Evolutionary conservation across 1,140 invertebrate genomes (phyloP), one percentile per base, ranked within the genome.

Genomic region (Geopemphigus sp.): DNA sequence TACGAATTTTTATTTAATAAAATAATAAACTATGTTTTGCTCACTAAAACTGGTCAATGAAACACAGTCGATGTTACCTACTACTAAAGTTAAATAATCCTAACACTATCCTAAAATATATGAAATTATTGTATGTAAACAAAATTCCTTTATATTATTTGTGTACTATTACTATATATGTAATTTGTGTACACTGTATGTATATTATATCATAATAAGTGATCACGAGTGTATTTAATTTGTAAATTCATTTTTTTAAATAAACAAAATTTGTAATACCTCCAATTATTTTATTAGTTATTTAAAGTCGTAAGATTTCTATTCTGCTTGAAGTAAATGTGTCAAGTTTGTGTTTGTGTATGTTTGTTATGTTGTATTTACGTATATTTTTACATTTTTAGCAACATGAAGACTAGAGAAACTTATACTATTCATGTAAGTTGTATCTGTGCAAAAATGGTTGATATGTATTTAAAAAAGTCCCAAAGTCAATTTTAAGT

Each of bases 61-160:
- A 74, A 57, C 15, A 74, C 53, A 32, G 53, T 74, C 50, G 39
- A 74, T 74, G 72, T 74, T 74, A 74, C 72, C 72, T 74, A 73
- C 54, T 72, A 53, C 53, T 74, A 73, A 73, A 47, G 10, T 72
- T 72, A 50, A 53, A 70, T n/a, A 70, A 26, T 72, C 66, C 68
- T 72, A 45, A 66, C 47, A 19, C 22, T 66, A 66, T 66, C 39
- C 64, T 47, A 70, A 70, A 68, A 70, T 17, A 19, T 70, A 70
- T 70, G 22, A 70, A 26, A 26, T 70, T 70, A 70, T 70, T 26
- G 64, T 68, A 68, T 24, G 24, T 70, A 26, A 26, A 53, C 10
- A 50, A 70, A 53, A 4, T 50, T 14, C 45, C 22, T 22, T 47
- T 50, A 10, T 47, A 47, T 47, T n/a, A 50, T 68, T 47, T 6